Evolutionary conservation across 2,113 vertebrate species (phyloP), one percentile per base, ranked within the genome.

Genomic region (Monopterus albus): DNA sequence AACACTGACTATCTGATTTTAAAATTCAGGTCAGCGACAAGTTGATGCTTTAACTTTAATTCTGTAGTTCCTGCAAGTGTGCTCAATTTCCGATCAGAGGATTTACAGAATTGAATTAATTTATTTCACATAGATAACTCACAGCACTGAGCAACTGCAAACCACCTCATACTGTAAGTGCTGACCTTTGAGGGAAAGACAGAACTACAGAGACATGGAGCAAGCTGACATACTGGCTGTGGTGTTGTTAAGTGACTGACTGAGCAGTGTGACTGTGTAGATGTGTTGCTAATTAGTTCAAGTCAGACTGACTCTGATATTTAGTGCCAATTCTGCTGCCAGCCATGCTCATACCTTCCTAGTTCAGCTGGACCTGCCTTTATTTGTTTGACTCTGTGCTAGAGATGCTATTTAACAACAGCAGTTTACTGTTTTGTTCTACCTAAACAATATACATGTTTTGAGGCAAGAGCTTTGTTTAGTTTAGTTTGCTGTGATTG

Each of bases 261-360:
- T 35, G 49, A 42, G 6, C 10, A 6, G 50, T n/a, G n/a, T n/a
- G 49, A 58, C 3, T 28, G 47, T 55, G n/a, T 21, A 20, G 20
- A 29, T 21, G 5, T 13, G 28, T 12, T 35, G 36, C 21, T 35
- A 11, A 52, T 13, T 36, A 8, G 15, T 45, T 1, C 2, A 39
- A 20, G 21, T 2, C 17, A 43, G 25, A 40, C 35, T 33, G 17
- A 18, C 35, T 25, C 8, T 26, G 7, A 10, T 23, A 29, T 58
- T 29, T 47, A 14, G n/a, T n/a, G n/a, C n/a, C n/a, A 72, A 55
- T 33, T 28, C 21, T 21, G 39, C 46, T 61, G 38, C 18, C 35
- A 15, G 17, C 25, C 4, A 17, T 2, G 31, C 33, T 42, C 10
- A 4, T 15, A 31, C 6, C 20, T 13, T 25, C 10, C 20, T n/a